Evolutionary conservation across 1,140 invertebrate species (phyloP).

Genomic region (Cydia amplana): DNA sequence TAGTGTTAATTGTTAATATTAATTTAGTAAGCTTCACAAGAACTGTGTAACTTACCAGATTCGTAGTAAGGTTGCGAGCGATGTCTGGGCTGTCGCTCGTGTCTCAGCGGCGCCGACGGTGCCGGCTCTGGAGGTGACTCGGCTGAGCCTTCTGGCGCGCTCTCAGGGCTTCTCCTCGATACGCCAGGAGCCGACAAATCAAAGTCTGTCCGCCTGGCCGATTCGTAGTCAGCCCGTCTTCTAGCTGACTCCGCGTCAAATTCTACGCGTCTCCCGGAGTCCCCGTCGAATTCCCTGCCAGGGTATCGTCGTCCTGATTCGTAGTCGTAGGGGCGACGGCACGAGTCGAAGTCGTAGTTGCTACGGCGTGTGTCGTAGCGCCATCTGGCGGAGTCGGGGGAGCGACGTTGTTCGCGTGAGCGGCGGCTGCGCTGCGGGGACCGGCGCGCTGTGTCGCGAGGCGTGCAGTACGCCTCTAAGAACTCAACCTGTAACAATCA

Average conservation of each 20-base stretch:
- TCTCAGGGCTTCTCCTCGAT: slow-evolving; percentile 67
- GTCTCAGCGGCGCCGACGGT: slow-evolving; percentile 65
- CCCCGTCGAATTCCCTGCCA: slow-evolving; percentile 66
- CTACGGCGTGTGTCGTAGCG: slow-evolving; percentile 63
- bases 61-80: slow-evolving; percentile 73
- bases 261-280: slow-evolving; percentile 62
- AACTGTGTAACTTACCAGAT: slow-evolving; percentile 54
- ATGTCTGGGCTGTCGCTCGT: slow-evolving; percentile 61
- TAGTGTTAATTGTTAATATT: no score
- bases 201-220: slow-evolving; percentile 70
- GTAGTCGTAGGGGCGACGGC: slow-evolving; percentile 68
- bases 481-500: slow-evolving; percentile 80
- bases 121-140: slow-evolving; percentile 72
- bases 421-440: slow-evolving; percentile 70
- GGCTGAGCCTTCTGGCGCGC: slow-evolving; percentile 67
- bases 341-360: slow-evolving; percentile 68
- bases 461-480: slow-evolving; percentile 81
- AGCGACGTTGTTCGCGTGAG: slow-evolving; percentile 65
- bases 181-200: slow-evolving; percentile 70
- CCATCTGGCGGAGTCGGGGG: slow-evolving; percentile 69
- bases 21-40: background rate
- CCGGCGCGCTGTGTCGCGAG: slow-evolving; percentile 78
- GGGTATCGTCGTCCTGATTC: slow-evolving; percentile 57
- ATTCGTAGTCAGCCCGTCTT: slow-evolving; percentile 71
- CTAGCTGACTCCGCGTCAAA: slow-evolving; percentile 74